Evolutionary conservation across 2,888 invertebrate species (phyloP).

Genomic region (Tipula helvola): DNA sequence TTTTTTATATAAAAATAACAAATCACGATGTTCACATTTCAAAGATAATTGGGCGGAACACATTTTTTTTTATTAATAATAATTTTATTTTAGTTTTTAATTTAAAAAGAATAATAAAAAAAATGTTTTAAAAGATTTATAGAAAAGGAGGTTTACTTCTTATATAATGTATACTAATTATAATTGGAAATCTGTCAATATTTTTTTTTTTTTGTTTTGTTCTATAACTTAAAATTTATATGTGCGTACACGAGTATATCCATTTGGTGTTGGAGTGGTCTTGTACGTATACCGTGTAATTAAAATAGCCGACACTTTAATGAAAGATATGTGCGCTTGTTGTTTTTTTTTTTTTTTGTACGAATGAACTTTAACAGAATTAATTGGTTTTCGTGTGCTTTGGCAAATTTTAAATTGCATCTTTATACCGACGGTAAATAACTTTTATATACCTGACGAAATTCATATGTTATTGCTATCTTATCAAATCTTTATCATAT

Average conservation of each 20-base stretch:
- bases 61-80: not conserved
- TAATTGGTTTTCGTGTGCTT: not conserved
- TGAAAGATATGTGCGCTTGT: not conserved
- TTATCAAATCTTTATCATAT: not conserved
- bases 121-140: not conserved
- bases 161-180: slow-evolving; percentile 4
- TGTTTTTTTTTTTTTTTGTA: not conserved
- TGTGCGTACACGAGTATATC: not conserved
- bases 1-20: not conserved
- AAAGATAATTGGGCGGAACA: slow-evolving; percentile 4
- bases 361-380: not conserved
- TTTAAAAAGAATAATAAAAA: not conserved
- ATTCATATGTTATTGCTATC: not conserved
- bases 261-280: not conserved
- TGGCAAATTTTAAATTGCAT: not conserved
- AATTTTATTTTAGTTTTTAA: not conserved
- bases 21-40: not conserved
- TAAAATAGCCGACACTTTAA: slow-evolving; percentile 4
- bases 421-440: not conserved
- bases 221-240: not conserved
- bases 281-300: not conserved
- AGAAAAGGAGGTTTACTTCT: not conserved
- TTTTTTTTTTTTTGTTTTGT: not conserved
- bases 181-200: slow-evolving; percentile 4
- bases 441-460: not conserved